phyloP scores from a whole-genome alignment of 2,888 invertebrate species.

The Aphodius granarius region DNA sequence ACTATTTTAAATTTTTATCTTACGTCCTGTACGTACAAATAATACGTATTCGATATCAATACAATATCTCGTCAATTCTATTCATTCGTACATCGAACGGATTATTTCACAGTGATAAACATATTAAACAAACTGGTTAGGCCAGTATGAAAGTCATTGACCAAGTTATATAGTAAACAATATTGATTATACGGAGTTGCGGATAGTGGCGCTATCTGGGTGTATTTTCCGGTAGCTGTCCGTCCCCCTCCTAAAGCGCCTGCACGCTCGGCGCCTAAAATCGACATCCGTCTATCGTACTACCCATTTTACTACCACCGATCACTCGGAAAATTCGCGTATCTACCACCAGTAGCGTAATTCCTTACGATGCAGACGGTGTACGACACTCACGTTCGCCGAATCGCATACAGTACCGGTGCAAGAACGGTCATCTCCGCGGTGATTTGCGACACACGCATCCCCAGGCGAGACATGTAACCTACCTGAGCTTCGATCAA shows the following conservation, averaged over 20 bases:
- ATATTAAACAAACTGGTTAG: background rate
- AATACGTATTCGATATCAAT: too few species aligned
- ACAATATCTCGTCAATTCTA: too few species aligned
- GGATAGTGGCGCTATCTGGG: conserved; percentile 29
- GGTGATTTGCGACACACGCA: background rate
- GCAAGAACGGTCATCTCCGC: background rate
- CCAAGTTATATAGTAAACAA: conserved; percentile 21
- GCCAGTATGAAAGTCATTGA: conserved; percentile 23
- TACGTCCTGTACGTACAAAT: too few species aligned
- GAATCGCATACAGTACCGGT: background rate
- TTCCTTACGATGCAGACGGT: conserved; percentile 17
- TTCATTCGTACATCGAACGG: too few species aligned
- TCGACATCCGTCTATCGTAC: conserved; percentile 36
- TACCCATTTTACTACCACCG: conserved; percentile 10
- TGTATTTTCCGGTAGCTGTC: conserved; percentile 21
- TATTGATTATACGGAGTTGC: conserved; percentile 33
- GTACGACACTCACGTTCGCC: background rate
- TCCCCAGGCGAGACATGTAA: background rate
- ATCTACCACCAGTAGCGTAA: conserved; percentile 21
- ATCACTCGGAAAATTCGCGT: background rate
- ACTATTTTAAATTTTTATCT: too few species aligned
- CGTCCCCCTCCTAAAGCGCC: conserved; percentile 28
- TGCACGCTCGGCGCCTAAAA: conserved; percentile 37
- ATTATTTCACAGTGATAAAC: too few species aligned
- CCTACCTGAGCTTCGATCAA: background rate